Base-by-base conservation (phyloP, 2,113 vertebrate genomes). In the Callaeas wilsoni region DNA sequence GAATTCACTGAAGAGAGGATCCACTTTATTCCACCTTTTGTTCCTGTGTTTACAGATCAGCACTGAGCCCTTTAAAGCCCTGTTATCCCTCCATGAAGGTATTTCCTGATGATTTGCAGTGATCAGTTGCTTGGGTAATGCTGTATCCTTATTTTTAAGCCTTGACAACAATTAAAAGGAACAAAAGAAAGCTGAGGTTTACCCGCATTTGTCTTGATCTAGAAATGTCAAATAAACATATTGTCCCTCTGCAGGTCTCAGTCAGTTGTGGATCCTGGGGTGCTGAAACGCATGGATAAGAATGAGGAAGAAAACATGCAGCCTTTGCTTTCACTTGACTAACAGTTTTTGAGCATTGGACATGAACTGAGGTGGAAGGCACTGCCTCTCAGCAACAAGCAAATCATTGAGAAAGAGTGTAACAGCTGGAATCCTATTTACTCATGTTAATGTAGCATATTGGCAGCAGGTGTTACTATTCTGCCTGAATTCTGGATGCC, bases 291-390 rank as follows among this genome's bases (percentile, higher is more conserved):
- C 94, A 98, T 99, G 97, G 99, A 98, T 95, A 99, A 99, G 97
- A 98, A 98, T 2, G 99, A 99, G 37, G 99, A 99, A 46, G 99
- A 99, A 97, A 99, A 99, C 98, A 99, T 99, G 98, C 99, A 99
- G 96, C 99, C 99, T 50, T 98, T 99, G 97, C 99, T 99, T 90
- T 99, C 99, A 56, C 98, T 99, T 97, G 99, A 99, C 98, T 99
- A 98, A 98, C 84, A 83, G 73, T 76, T 97, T 92, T 92, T 97
- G 93, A 85, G 44, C 89, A 65, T 56, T 20, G 13, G 39, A 84
- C 76, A 16, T 50, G 93, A 92, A 97, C 91, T 89, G 91, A 92
- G 90, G 78, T 78, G 82, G 95, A 97, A 97, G 93, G 92, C 94
- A 88, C 90, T 95, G 90, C 93, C 90, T 97, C 97, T 97, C 93